Base-by-base conservation (phyloP, 2,797 vertebrate genomes). In the Sebastes alutus region DNA sequence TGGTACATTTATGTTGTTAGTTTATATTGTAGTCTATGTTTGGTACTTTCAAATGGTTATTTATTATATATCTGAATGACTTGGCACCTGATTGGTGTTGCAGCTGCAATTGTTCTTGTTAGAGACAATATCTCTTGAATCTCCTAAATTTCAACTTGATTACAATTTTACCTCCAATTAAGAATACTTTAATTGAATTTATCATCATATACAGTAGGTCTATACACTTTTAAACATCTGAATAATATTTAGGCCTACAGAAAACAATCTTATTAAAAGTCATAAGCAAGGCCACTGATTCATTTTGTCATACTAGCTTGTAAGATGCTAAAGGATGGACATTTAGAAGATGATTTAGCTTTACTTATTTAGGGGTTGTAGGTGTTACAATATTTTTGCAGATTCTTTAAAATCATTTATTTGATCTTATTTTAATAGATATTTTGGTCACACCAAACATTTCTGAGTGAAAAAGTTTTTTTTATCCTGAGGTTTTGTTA, bases 21-120 rank as follows among this genome's bases (percentile, higher is more conserved):
- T 46, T 46, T 0, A 52, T n/a, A 52, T 13, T n/a, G 6, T 18
- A 4, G 46, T 52, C 0, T 46, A 52, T 42, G 4, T 46, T 35
- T 35, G 5, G 5, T 56, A 27, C 16, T 58, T 65, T 46, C 1
- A 35, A 33, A 18, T 9, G 2, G 25, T 46, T 4, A 27, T 18
- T 16, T 20, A 13, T 30, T 27, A 29, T 20, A 12, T 30, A 20
- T 23, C n/a, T 30, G 33, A 42, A 46, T 23, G 35, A 5, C 32
- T 38, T n/a, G 16, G 29, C 10, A 20, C 3, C 23, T 18, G 3
- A 54, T 16, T 67, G 27, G 8, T 13, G 11, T 10, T 20, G 25
- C 10, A 49, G 1, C 25, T 0, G 7, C 6, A 52, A 1, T 33
- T 5, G 9, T 27, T 25, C 10, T 33, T 78, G 12, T 10, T 58